Evolutionary conservation across 2,797 vertebrate genomes (phyloP), one percentile per base, ranked within the genome.

Genomic region (Sphenodon punctatus): DNA sequence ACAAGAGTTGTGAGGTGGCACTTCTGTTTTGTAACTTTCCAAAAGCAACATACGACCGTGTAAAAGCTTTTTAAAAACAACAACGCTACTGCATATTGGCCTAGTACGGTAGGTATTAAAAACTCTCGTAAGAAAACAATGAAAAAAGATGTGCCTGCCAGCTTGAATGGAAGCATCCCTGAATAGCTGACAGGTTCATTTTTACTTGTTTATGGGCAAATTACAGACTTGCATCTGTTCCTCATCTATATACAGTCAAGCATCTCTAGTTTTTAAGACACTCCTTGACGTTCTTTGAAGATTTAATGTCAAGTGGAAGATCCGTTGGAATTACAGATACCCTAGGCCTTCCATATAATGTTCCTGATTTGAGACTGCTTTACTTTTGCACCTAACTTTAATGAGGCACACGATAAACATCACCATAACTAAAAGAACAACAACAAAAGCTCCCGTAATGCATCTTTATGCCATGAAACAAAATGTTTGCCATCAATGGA

Each of bases 161-260:
- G 77, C 59, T 86, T 86, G 78, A 58, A 3, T 75, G 49, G 56
- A 59, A 63, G 82, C 71, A 16, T 73, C 85, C 67, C 66, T 34
- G 67, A 82, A 70, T 75, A 79, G 92, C 34, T 88, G 91, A 87
- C 45, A 66, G 58, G 55, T 91, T 94, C 89, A 34, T 78, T 93
- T 92, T 90, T 90, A 75, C 91, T 92, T 87, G 82, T 92, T 93
- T 89, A 89, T 88, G 91, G 93, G 90, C 84, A 81, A 70, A 93
- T 93, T 90, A 92, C 77, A 85, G 88, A 90, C 86, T 84, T 78
- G 85, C 92, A 88, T 91, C 91, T 94, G 93, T 91, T 93, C 48
- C 56, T 90, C 61, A 53, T 91, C 74, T 81, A 69, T 89, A 59
- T 74, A 80, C 78, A 77, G 80, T 38, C 90, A 87, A 71, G 27